Percentiles rank a stretch among this genome's conserved stretches.
These are phyloP conservation scores for Caiman crocodilus DNA, from an alignment of 2,797 vertebrate genomes.

Conservation along the genomic window DNA sequence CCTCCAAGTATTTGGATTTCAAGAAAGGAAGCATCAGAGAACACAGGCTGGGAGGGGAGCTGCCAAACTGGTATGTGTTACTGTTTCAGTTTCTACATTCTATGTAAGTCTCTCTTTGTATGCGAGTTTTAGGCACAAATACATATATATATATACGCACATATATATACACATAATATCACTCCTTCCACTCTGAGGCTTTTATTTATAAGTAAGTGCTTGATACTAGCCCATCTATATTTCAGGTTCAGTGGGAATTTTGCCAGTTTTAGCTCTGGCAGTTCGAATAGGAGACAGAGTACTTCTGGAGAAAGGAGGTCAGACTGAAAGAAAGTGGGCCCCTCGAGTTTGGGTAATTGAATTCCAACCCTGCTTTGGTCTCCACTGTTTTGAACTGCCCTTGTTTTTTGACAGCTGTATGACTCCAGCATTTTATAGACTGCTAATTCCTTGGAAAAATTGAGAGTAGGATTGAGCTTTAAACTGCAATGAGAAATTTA, in stretches of 20 bases:
- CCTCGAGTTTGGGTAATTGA: neutral
- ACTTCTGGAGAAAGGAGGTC: neutral
- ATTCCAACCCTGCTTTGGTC: neutral
- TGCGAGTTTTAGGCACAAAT: neutral
- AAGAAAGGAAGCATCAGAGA: slow-evolving; percentile 72
- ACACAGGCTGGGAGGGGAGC: slow-evolving; percentile 62
- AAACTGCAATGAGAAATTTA: neutral
- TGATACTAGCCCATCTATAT: neutral
- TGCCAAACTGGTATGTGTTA: slow-evolving; percentile 47
- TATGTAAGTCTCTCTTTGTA: slow-evolving; percentile 25
- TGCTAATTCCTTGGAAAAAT: neutral
- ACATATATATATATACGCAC: neutral
- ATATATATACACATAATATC: too few relatives aligned
- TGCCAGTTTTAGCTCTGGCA: neutral
- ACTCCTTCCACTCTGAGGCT: neutral
- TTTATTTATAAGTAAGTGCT: neutral
- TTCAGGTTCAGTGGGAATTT: neutral
- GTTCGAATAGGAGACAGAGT: neutral
- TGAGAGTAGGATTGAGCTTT: neutral
- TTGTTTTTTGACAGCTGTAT: neutral
- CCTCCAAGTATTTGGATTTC: slow-evolving; percentile 76
- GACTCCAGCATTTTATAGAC: neutral
- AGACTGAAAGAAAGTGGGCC: neutral
- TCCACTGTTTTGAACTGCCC: neutral
- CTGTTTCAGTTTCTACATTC: slow-evolving; percentile 27